Evolutionary conservation across 2,113 vertebrate species (phyloP), one percentile per base, ranked within the genome.

Genomic region (Chrysemys picta): DNA sequence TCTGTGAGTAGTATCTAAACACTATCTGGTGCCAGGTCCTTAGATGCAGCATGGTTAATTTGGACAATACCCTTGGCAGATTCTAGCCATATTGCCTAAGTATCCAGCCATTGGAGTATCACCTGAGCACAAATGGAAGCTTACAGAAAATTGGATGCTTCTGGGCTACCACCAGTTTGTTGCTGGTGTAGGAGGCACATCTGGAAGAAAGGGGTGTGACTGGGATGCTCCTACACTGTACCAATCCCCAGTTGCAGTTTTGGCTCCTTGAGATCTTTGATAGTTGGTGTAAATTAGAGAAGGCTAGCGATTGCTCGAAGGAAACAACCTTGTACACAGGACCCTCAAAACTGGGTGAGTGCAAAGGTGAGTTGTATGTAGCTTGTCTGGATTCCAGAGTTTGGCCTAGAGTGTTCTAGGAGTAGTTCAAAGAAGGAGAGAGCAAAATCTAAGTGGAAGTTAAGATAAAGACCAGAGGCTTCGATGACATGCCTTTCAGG

Each of bases 41-140:
- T 12, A 72, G 53, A 25, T 1, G 0, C 8, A 12, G 79, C 82
- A 52, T 79, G 69, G 5, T 79, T 81, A 16, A 47, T 87, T 90
- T 19, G 11, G 50, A 12, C 2, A 57, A 19, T 3, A 75, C 6
- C 21, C 79, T 29, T 7, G 85, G 27, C 19, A 91, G 82, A 57
- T 91, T 17, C 17, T 75, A 78, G 24, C 21, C n/a, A 42, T 24
- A 42, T 21, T 22, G n/a, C 22, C 69, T 22, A 24, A 16, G 69
- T 75, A 38, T 0, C 0, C 8, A 10, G 35, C 21, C 35, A 25
- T 31, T 82, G n/a, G 83, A 88, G 88, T 88, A n/a, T 4, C 0
- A 0, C 22, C 17, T 49, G n/a, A 19, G 13, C 5, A 9, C 53
- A 54, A 42, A 9, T 47, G 82, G 31, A 86, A 17, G 22, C 11